A percentile compares a stretch with the other conserved stretches of the same genome.
phyloP scores from a whole-genome alignment of 2,797 vertebrate species.

The Lacerta viridis region DNA sequence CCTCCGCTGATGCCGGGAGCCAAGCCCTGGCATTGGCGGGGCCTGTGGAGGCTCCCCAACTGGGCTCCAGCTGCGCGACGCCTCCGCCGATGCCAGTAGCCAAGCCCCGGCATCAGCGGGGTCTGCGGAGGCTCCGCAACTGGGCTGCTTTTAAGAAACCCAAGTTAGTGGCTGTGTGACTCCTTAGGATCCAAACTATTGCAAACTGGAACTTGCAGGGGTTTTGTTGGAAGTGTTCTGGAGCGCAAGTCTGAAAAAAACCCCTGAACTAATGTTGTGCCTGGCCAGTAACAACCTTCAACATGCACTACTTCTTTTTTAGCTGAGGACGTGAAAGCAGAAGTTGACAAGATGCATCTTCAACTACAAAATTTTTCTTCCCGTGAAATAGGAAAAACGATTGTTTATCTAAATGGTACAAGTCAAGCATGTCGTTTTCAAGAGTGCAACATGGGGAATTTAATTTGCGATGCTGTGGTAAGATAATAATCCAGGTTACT shows the following conservation, averaged over 20 bases:
- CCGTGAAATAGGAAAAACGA: conserved; percentile 86
- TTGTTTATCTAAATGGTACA: conserved; percentile 91
- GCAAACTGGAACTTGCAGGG: not conserved
- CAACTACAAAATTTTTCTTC: conserved; percentile 85
- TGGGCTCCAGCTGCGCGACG: too few species aligned
- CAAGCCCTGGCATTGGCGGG: too few species aligned
- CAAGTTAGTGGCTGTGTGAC: not conserved
- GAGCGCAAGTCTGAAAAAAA: not conserved
- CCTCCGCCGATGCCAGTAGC: too few species aligned
- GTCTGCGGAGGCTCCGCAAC: too few species aligned
- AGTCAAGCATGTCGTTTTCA: conserved; percentile 85
- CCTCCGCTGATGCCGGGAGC: too few species aligned
- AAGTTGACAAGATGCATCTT: conserved; percentile 86
- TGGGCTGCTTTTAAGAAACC: not conserved
- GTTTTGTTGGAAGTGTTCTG: not conserved
- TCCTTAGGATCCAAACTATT: not conserved
- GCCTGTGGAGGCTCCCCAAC: too few species aligned
- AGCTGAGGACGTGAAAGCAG: conserved; percentile 85
- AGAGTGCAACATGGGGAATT: conserved; percentile 95
- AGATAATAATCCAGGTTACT: conserved; percentile 44
- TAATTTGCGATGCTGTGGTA: conserved; percentile 95
- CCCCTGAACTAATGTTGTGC: not conserved
- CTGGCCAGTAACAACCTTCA: not conserved
- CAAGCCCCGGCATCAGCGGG: too few species aligned
- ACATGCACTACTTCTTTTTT: conserved; percentile 39